Conservation (phyloP, 1,140 invertebrate species). For the Lasaia peninsularis region DNA sequence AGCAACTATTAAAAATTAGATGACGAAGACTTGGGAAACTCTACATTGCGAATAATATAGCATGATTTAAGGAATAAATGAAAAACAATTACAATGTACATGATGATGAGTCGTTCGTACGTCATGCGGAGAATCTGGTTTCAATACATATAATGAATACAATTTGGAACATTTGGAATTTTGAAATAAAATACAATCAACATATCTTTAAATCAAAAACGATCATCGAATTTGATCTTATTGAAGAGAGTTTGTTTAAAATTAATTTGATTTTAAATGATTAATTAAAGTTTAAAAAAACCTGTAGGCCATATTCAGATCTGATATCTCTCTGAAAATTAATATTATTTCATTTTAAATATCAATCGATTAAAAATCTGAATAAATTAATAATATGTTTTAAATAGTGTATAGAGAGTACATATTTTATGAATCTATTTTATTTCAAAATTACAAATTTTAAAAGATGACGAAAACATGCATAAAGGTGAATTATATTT, state of each 20-base stretch:
- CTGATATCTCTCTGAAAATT: neutral
- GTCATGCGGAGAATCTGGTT: slow-evolving; percentile 8
- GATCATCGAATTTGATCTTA: too few species aligned
- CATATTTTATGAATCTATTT: slow-evolving; percentile 15
- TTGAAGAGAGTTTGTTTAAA: too few species aligned
- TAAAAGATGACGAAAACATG: slow-evolving; percentile 4
- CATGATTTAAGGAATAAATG: neutral
- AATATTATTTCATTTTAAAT: too few species aligned
- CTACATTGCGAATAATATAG: neutral
- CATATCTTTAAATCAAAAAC: neutral
- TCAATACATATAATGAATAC: slow-evolving; percentile 3
- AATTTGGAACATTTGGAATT: neutral
- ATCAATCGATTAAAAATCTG: too few species aligned
- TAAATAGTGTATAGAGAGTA: too few species aligned
- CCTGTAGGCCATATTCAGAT: neutral
- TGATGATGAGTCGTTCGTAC: neutral
- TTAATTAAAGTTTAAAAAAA: neutral
- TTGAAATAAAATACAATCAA: neutral
- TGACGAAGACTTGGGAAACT: slow-evolving; percentile 14
- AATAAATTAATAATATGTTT: too few species aligned
- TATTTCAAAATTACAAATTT: slow-evolving; percentile 15
- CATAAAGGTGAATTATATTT: slow-evolving; percentile 3
- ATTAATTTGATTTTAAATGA: too few species aligned
- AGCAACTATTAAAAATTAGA: slow-evolving; percentile 3
- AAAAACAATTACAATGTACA: neutral